Conservation (phyloP, 2,797 vertebrate species). For the Anniella stebbinsi region DNA sequence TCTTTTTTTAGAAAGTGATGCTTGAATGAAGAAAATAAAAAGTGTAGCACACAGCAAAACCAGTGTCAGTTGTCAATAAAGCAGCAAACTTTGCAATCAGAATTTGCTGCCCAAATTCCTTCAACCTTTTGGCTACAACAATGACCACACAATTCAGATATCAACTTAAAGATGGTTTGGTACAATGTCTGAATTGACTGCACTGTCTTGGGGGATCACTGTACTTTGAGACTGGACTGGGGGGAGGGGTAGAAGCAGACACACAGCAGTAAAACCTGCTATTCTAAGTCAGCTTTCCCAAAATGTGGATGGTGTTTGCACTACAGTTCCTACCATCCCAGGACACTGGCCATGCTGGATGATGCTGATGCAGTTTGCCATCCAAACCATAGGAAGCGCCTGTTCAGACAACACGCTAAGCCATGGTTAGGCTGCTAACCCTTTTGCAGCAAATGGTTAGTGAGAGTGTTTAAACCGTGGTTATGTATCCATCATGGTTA, state of each 20-base stretch:
- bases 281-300: no score
- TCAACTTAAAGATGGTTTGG: background rate
- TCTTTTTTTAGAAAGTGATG: no score
- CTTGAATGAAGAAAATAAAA: background rate
- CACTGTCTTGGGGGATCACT: no score
- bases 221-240: background rate
- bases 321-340: background rate
- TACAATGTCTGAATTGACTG: background rate
- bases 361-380: no score
- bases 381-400: background rate
- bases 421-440: no score
- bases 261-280: background rate
- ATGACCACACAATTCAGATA: background rate
- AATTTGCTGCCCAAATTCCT: background rate
- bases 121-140: background rate
- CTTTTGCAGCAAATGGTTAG: no score
- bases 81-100: background rate
- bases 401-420: no score
- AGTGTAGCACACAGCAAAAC: background rate
- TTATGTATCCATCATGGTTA: no score
- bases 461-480: no score
- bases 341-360: background rate
- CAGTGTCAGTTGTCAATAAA: background rate
- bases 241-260: background rate
- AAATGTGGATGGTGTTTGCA: background rate